phyloP scores from a whole-genome alignment of 2,888 invertebrate species.

The Lycophotia porphyrea region DNA sequence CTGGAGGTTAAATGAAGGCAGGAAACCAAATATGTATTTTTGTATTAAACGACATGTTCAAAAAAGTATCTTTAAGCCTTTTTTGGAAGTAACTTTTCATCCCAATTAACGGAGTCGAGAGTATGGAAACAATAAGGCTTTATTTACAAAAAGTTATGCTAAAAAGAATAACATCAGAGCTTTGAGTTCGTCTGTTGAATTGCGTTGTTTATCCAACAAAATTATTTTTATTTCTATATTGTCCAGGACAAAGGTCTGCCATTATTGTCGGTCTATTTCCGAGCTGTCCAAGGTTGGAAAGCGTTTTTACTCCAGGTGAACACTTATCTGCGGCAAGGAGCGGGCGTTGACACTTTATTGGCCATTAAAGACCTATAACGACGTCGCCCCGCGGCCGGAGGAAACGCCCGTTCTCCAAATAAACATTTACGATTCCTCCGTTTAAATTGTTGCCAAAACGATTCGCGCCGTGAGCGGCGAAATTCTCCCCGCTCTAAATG shows the following conservation, averaged over 20 bases:
- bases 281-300: constrained; percentile 48
- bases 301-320: constrained; percentile 79
- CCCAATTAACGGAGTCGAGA: constrained; percentile 32
- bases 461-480: constrained; percentile 81
- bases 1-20: neutral
- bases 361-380: constrained; percentile 88
- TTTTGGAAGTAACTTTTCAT: constrained; percentile 20
- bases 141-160: constrained; percentile 19
- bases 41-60: neutral
- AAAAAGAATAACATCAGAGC: constrained; percentile 27
- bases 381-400: constrained; percentile 81
- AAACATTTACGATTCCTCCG: constrained; percentile 88
- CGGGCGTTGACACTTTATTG: constrained; percentile 87
- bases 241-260: constrained; percentile 38
- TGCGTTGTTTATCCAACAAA: constrained; percentile 17
- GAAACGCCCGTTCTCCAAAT: constrained; percentile 83
- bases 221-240: constrained; percentile 43
- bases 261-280: constrained; percentile 49
- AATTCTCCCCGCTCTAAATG: constrained; percentile 83
- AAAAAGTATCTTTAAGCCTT: neutral
- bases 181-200: constrained; percentile 27
- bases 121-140: constrained; percentile 26
- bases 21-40: neutral
- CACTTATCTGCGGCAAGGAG: constrained; percentile 80
- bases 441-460: constrained; percentile 88